These are phyloP conservation scores for Orthosia gothica DNA, from an alignment of 2,888 invertebrate genomes.

Conservation along the genomic window DNA sequence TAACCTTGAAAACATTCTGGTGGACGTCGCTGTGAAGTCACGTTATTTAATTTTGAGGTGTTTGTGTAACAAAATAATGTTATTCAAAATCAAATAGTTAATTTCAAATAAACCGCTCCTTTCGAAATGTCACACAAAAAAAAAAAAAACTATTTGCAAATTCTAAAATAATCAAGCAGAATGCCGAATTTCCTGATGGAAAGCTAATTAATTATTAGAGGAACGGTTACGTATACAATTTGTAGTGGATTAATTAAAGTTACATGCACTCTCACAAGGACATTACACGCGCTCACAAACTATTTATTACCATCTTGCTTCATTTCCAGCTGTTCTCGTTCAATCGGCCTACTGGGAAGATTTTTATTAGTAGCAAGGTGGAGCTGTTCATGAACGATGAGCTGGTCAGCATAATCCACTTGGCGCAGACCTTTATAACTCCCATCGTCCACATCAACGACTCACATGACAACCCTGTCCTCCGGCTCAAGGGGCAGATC, in stretches of 20 bases:
- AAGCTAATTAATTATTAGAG: too few species aligned
- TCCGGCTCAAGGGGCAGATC: conserved; percentile 74
- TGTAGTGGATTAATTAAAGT: too few species aligned
- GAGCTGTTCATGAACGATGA: conserved; percentile 72
- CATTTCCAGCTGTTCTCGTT: conserved; percentile 75
- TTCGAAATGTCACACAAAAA: too few species aligned
- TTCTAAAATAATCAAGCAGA: too few species aligned
- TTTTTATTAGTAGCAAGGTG: conserved; percentile 76
- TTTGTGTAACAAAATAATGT: not conserved
- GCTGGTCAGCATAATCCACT: conserved; percentile 74
- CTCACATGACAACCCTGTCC: conserved; percentile 68
- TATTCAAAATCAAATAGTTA: too few species aligned
- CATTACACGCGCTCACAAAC: too few species aligned
- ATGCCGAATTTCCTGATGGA: too few species aligned
- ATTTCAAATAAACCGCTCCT: too few species aligned
- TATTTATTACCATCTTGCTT: not conserved
- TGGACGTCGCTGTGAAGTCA: not conserved
- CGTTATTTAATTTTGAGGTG: not conserved
- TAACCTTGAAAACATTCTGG: not conserved
- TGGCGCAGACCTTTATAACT: conserved; percentile 75
- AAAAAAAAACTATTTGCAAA: too few species aligned
- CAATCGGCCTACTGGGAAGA: conserved; percentile 70
- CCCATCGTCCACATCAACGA: conserved; percentile 76
- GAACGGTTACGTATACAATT: too few species aligned
- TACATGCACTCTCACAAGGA: too few species aligned